Conservation (phyloP, 2,888 invertebrate genomes). For the Timema cristinae region DNA sequence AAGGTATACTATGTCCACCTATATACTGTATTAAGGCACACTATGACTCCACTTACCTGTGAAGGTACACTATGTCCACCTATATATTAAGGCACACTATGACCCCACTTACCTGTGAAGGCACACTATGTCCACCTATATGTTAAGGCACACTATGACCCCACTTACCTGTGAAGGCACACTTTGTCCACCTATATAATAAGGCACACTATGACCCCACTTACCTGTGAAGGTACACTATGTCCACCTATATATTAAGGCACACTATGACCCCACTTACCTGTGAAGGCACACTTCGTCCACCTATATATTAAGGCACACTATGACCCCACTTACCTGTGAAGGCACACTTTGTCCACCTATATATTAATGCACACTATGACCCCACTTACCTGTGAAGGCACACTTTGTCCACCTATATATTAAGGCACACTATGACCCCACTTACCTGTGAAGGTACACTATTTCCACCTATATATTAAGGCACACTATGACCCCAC, state of each 20-base stretch:
- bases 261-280: background rate
- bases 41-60: background rate
- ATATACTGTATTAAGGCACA: background rate
- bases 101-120: conserved; percentile 47
- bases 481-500: background rate
- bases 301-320: too few species aligned
- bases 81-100: too few species aligned
- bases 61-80: too few species aligned
- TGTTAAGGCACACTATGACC: background rate
- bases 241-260: background rate
- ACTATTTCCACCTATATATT: too few species aligned
- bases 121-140: conserved; percentile 31
- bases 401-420: too few species aligned
- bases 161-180: conserved; percentile 51
- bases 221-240: too few species aligned
- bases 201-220: conserved; percentile 45
- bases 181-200: too few species aligned
- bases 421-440: too few species aligned
- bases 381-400: conserved; percentile 47
- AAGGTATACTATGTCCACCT: too few species aligned
- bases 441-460: conserved; percentile 34
- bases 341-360: conserved; percentile 44
- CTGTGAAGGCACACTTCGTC: too few species aligned
- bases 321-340: conserved; percentile 39
- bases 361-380: too few species aligned